phyloP scores from a whole-genome alignment of 2,797 vertebrate genomes.

The Phoeniculus purpureus region DNA sequence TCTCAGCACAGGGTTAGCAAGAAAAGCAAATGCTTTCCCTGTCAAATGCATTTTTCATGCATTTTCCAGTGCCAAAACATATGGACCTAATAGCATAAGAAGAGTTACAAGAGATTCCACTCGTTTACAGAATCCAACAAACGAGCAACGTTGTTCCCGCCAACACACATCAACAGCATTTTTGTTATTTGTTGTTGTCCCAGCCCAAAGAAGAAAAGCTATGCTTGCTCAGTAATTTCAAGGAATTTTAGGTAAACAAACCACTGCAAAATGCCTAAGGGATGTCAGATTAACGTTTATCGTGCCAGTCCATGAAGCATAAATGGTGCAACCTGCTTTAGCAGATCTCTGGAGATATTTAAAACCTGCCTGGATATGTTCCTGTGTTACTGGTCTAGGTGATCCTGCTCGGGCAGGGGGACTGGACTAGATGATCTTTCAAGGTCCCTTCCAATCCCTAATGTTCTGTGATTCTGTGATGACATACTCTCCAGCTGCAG shows the following conservation, averaged over 20 bases:
- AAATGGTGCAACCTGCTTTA: not conserved
- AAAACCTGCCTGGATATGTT: too few species aligned
- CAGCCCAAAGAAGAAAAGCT: conserved; percentile 6
- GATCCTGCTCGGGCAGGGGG: too few species aligned
- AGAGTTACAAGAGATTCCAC: not conserved
- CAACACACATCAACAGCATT: conserved; percentile 4
- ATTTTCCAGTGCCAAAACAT: not conserved
- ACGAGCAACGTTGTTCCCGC: not conserved
- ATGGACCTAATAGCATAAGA: not conserved
- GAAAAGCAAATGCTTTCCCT: not conserved
- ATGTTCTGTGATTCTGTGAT: not conserved
- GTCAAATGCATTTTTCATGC: not conserved
- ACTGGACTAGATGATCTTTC: too few species aligned
- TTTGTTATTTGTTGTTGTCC: not conserved
- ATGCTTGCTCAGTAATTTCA: conserved; percentile 12
- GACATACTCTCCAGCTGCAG: not conserved
- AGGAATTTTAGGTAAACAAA: conserved; percentile 32
- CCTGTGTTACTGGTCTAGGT: too few species aligned
- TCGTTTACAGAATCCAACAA: not conserved
- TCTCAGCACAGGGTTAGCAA: not conserved
- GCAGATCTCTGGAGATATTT: not conserved
- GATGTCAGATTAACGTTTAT: not conserved
- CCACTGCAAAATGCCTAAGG: not conserved
- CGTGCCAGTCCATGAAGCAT: not conserved
- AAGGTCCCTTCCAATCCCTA: too few species aligned